Conservation (phyloP, 2,888 invertebrate genomes). For the Halictus ligatus region DNA sequence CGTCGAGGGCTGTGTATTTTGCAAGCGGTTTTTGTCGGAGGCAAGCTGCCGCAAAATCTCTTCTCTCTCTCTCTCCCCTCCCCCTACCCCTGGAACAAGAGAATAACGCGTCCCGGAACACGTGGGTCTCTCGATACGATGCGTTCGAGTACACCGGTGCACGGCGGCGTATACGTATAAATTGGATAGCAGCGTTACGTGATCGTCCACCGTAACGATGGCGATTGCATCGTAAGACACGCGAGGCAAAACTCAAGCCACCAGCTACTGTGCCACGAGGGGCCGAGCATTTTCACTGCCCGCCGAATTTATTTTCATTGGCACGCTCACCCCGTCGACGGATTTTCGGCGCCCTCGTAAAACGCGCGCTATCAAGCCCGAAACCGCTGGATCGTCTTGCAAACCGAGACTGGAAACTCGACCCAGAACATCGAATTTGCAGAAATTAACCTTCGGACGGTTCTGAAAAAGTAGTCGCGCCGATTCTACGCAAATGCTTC, state of each 20-base stretch:
- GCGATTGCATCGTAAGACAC: constrained; percentile 54
- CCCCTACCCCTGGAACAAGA: not conserved
- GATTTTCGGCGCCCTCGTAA: constrained; percentile 34
- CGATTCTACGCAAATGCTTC: too few relatives aligned
- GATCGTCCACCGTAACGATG: constrained; percentile 61
- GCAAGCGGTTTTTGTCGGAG: not conserved
- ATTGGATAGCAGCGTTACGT: constrained; percentile 59
- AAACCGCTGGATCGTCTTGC: not conserved
- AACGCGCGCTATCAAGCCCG: not conserved
- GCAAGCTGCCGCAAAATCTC: not conserved
- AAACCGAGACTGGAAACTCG: too few relatives aligned
- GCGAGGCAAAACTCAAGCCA: constrained; percentile 47
- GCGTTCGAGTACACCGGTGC: not conserved
- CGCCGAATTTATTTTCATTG: constrained; percentile 65
- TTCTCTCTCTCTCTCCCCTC: not conserved
- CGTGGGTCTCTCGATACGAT: not conserved
- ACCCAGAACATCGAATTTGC: too few relatives aligned
- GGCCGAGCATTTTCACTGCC: not conserved
- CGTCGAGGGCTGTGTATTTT: not conserved
- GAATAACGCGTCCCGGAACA: not conserved
- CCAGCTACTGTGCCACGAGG: not conserved
- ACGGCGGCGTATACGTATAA: constrained; percentile 34
- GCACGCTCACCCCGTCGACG: constrained; percentile 27
- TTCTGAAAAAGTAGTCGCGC: too few relatives aligned
- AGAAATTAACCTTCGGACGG: too few relatives aligned